phyloP scores from a whole-genome alignment of 2,113 vertebrate genomes.

The Oreochromis niloticus region DNA sequence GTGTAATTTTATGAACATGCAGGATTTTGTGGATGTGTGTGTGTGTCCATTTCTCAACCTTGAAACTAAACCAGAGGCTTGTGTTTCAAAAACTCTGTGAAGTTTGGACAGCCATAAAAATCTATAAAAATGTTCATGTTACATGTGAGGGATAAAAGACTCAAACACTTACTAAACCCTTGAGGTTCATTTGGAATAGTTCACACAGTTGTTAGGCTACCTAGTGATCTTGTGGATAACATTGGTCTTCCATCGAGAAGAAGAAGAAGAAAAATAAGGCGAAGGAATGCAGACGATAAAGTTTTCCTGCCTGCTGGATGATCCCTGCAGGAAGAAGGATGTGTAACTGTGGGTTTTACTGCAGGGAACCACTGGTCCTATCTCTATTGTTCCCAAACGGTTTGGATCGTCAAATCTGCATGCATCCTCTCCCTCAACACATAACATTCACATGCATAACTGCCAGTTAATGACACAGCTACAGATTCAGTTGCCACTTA shows the following conservation, averaged over 20 bases:
- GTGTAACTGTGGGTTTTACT: not conserved
- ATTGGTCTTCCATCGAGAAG: not conserved
- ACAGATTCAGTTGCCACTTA: not conserved
- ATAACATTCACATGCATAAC: not conserved
- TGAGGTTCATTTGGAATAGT: conserved; percentile 2
- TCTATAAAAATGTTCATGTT: conserved; percentile 46
- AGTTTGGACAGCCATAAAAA: conserved; percentile 39
- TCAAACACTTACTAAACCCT: conserved; percentile 10
- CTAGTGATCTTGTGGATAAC: not conserved
- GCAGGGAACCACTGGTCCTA: not conserved
- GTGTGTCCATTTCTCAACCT: not conserved
- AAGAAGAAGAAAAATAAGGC: not conserved
- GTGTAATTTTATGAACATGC: conserved; percentile 27
- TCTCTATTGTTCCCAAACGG: not conserved
- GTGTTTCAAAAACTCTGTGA: conserved; percentile 47
- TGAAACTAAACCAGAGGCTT: conserved; percentile 18
- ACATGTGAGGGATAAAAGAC: conserved; percentile 29
- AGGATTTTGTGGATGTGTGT: not conserved
- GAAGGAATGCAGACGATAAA: not conserved
- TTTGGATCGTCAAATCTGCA: not conserved
- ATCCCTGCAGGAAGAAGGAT: conserved; percentile 4
- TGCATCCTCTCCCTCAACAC: not conserved
- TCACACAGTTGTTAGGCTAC: not conserved
- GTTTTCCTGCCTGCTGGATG: not conserved
- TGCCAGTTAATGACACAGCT: not conserved